Evolutionary conservation across 2,113 vertebrate genomes (phyloP), one percentile per base, ranked within the genome.

Genomic region (Dascyllus trimaculatus): DNA sequence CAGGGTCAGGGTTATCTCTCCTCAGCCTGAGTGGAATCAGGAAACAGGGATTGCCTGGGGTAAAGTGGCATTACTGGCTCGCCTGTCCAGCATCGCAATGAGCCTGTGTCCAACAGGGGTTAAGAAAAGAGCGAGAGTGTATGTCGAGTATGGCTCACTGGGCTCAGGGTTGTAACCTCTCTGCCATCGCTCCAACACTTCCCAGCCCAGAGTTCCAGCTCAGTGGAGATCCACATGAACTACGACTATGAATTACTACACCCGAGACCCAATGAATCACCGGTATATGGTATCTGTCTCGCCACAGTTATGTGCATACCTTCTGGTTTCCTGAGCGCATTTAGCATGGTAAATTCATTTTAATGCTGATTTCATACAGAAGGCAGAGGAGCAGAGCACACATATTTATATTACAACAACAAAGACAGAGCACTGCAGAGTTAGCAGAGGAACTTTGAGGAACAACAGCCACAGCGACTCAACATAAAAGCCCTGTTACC

Each of bases 1-100:
- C 75, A 80, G 89, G 92, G 91, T 94, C 91, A 93, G 92, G 81
- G 90, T 94, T 92, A 91, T 92, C 91, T 90, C 86, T 82, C 63
- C 84, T 75, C 64, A 67, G 79, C 78, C 85, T 88, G 87, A 91
- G 88, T 52, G 46, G 90, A 91, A 93, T 93, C 90, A 92, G 88
- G 79, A 93, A 92, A 87, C 80, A 85, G 80, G 86, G 90, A 92
- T 91, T 90, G 87, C 82, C 86, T 81, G 52, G 56, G 81, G 76
- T 89, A 85, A 91, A 92, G 91, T 90, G 90, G 87, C 90, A 93
- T 91, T 89, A 93, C 68, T 58, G 66, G 46, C 69, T 38, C 26
- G 59, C 63, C 79, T 72, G 81, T 80, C 68, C 78, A 85, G 85
- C 90, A 91, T 91, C 11, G 43, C 84, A 93, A 87, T 87, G 71